Base-by-base conservation (phyloP, 2,888 invertebrate species). In the Ochlodes sylvanus region DNA sequence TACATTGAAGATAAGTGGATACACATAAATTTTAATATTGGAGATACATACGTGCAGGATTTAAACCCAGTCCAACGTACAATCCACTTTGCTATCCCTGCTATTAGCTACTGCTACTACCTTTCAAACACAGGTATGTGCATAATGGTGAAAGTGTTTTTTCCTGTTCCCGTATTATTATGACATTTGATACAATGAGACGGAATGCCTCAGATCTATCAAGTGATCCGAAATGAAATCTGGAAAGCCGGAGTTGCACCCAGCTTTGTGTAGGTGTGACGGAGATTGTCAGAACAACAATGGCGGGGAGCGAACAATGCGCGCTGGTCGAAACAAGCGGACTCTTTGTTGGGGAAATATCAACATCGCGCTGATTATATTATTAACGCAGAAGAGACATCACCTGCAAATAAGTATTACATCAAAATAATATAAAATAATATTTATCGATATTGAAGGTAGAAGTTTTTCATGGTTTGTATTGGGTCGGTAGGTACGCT, bases 261-360 rank as follows among this genome's bases (percentile, higher is more conserved):
- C 44, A 34, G 63, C 63, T 55, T 63, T 63, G 69, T 70, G 72
- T 71, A 74, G 71, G 79, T 76, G 75, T 75, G 77, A 76, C 80
- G 83, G 81, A 79, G 88, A 82, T 83, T 87, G 89, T 88, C 89
- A 83, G 88, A 85, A 87, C 84, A 90, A 90, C 90, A 90, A 90
- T 89, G 69, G 87, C 44, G 81, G 80, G 85, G 82, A 71, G 76
- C 81, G 84, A 85, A 90, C 90, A 89, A 90, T 88, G 83, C 86
- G 79, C 86, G 80, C 81, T 84, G 89, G 86, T 75, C 87, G 88
- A 88, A 89, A 89, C 89, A 88, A 87, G 84, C 85, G 78, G 76
- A 82, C 79, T 83, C 88, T 88, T 89, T 88, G 89, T 88, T 82
- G 81, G 77, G 77, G 75, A n/a, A 79, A 81, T 77, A 75, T 70